Evolutionary conservation across 2,113 vertebrate genomes (phyloP).

Genomic region (Nycticorax nycticorax): DNA sequence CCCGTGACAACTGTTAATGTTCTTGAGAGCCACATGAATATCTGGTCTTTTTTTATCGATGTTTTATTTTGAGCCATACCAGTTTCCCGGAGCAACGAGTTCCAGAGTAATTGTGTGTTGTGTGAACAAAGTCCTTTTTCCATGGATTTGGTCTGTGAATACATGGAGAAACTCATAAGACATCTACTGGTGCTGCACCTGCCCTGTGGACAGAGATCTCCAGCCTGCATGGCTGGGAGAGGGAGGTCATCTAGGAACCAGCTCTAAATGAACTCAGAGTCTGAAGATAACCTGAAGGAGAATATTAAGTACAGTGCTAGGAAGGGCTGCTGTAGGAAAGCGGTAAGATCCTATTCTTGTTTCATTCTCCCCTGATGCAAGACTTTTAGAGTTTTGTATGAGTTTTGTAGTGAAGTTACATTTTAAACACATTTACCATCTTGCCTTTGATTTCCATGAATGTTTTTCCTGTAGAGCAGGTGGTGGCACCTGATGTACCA

Average conservation of each 20-base stretch:
- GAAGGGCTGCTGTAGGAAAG: neutral
- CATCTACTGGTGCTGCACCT: neutral
- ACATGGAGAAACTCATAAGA: neutral
- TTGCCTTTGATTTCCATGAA: neutral
- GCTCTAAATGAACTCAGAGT: neutral
- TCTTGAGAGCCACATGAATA: neutral
- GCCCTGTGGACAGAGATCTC: neutral
- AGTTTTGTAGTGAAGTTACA: neutral
- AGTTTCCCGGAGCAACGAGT: neutral
- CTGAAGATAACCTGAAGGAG: neutral
- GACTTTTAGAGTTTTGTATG: neutral
- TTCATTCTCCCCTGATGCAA: neutral
- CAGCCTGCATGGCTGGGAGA: neutral
- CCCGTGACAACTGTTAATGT: neutral
- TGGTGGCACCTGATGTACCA: accelerated
- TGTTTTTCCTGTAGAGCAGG: neutral
- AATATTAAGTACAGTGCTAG: neutral
- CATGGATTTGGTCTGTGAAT: neutral
- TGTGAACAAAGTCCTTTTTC: neutral
- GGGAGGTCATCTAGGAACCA: neutral
- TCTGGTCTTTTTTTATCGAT: neutral
- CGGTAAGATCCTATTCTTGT: neutral
- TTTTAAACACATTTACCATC: neutral
- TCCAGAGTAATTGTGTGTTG: neutral
- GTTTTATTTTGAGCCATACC: neutral